phyloP scores from a whole-genome alignment of 2,888 invertebrate genomes.

The Cephus sareptanus region DNA sequence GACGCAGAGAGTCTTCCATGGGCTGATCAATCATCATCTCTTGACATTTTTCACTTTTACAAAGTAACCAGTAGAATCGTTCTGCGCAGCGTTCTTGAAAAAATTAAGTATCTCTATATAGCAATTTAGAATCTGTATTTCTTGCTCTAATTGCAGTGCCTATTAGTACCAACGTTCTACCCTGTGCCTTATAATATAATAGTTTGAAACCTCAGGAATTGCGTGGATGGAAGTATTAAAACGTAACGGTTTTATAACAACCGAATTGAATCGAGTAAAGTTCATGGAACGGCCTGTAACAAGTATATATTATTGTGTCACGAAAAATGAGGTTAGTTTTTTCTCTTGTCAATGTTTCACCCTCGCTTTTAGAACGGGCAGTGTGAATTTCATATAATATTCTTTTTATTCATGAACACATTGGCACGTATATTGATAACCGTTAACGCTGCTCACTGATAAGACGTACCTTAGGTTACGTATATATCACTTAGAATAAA shows the following conservation, averaged over 20 bases:
- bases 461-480: neutral
- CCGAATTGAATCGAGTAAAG: neutral
- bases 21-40: neutral
- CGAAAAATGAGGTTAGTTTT: neutral
- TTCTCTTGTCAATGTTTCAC: neutral
- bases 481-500: neutral
- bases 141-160: slow-evolving; percentile 1
- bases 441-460: neutral
- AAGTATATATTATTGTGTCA: neutral
- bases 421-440: slow-evolving; percentile 40
- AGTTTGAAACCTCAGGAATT: slow-evolving; percentile 30
- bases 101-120: neutral
- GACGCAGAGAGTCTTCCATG: neutral
- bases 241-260: neutral
- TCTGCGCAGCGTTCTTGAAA: neutral
- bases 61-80: neutral
- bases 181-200: slow-evolving; percentile 49
- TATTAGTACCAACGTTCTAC: slow-evolving; percentile 43
- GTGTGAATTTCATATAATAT: slow-evolving; percentile 25
- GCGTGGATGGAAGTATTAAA: slow-evolving; percentile 13
- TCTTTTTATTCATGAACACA: slow-evolving; percentile 38
- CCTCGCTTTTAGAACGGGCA: neutral
- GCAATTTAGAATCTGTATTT: neutral
- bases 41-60: neutral
- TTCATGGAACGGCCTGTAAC: neutral